Conservation (phyloP, 1,140 invertebrate genomes). For the Dysdera silvatica region DNA sequence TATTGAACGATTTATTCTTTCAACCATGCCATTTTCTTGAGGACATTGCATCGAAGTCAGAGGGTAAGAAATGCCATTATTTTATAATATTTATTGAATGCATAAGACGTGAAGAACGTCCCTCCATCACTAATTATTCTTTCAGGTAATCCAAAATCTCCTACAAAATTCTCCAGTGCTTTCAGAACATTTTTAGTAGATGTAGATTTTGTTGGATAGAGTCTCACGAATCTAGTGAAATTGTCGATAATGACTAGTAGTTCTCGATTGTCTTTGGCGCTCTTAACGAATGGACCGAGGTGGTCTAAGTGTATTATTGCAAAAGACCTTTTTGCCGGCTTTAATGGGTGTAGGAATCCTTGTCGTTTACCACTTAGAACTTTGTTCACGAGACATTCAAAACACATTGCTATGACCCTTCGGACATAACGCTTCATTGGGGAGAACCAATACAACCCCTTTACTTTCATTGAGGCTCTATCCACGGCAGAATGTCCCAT, state of each 20-base stretch:
- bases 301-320: background rate
- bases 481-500: slow-evolving; percentile 8
- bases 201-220: background rate
- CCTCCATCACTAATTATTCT: background rate
- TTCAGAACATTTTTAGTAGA: background rate
- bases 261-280: slow-evolving; percentile 5
- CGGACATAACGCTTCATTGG: slow-evolving; percentile 8
- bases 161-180: background rate
- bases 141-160: background rate
- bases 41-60: background rate
- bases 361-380: slow-evolving; percentile 12
- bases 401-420: slow-evolving; percentile 2
- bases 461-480: background rate
- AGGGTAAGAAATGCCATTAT: background rate
- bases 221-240: background rate
- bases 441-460: slow-evolving; percentile 9
- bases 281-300: background rate
- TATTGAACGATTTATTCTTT: background rate
- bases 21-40: background rate
- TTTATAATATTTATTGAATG: background rate
- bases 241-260: slow-evolving; percentile 1
- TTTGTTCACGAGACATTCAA: slow-evolving; percentile 8
- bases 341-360: background rate
- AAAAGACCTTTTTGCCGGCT: background rate
- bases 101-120: background rate